A percentile compares a stretch with the other conserved stretches of the same genome.
These are phyloP conservation scores for Eudyptes chrysolophus DNA, from an alignment of 2,113 vertebrate species.

Conservation along the genomic window DNA sequence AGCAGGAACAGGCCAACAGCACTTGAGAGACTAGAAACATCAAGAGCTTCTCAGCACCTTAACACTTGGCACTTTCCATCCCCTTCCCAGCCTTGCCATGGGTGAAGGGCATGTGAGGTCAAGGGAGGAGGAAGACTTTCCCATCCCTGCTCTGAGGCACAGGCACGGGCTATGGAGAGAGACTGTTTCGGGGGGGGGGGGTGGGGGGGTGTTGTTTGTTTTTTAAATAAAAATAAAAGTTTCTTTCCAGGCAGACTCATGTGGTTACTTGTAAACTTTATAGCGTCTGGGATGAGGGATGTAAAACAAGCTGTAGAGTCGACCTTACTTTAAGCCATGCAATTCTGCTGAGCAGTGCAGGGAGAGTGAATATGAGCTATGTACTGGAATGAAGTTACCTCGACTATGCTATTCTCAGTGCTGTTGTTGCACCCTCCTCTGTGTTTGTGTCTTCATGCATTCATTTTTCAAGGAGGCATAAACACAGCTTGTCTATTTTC, in stretches of 20 bases:
- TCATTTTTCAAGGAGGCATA: neutral
- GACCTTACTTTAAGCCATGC: neutral
- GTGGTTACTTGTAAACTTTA: neutral
- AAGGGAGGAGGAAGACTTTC: neutral
- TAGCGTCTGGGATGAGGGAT: neutral
- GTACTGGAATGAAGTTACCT: neutral
- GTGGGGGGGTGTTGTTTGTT: neutral
- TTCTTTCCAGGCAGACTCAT: conserved; percentile 21
- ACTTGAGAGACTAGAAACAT: conserved; percentile 70
- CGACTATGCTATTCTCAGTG: neutral
- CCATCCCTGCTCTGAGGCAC: neutral
- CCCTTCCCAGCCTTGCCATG: neutral
- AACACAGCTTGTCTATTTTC: neutral
- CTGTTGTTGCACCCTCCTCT: neutral
- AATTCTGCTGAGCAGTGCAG: neutral
- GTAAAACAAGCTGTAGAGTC: neutral
- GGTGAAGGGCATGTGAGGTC: neutral
- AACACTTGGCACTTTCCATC: conserved; percentile 60
- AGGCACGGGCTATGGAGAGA: neutral
- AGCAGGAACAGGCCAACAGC: conserved; percentile 96
- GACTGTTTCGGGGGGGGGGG: neutral
- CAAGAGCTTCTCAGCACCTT: conserved; percentile 49
- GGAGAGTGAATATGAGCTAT: neutral
- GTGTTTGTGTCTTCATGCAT: neutral
- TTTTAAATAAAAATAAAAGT: conserved; percentile 42